Evolutionary conservation across 2,797 vertebrate species (phyloP).

Genomic region (Artibeus lituratus): DNA sequence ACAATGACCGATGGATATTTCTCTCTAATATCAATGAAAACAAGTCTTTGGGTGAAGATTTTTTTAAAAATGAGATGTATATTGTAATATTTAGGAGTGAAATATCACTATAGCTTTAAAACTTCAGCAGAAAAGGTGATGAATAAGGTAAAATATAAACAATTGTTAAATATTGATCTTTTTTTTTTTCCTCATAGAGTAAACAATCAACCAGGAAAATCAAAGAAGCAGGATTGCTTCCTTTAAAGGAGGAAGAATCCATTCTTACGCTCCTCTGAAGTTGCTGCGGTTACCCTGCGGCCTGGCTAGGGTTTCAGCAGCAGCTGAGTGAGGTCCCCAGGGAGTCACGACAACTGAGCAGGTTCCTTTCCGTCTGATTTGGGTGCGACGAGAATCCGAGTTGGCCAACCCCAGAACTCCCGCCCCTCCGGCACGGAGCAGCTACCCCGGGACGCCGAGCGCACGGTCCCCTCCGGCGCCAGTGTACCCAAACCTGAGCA

Average conservation of each 20-base stretch:
- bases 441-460: neutral
- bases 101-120: neutral
- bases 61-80: neutral
- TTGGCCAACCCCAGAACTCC: too few relatives aligned
- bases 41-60: neutral
- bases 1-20: neutral
- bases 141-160: neutral
- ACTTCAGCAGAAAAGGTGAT: neutral
- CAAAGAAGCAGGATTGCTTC: neutral
- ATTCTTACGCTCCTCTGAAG: neutral
- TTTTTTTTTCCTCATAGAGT: neutral
- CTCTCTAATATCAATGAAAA: neutral
- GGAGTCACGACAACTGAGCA: neutral
- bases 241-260: neutral
- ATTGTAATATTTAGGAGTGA: neutral
- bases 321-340: neutral
- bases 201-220: neutral
- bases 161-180: neutral
- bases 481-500: neutral
- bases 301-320: neutral
- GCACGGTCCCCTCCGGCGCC: neutral
- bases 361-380: neutral
- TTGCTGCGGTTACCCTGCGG: neutral
- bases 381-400: neutral
- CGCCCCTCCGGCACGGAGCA: neutral